These are phyloP conservation scores for Sprattus sprattus DNA, from an alignment of 2,113 vertebrate genomes.

Conservation along the genomic window DNA sequence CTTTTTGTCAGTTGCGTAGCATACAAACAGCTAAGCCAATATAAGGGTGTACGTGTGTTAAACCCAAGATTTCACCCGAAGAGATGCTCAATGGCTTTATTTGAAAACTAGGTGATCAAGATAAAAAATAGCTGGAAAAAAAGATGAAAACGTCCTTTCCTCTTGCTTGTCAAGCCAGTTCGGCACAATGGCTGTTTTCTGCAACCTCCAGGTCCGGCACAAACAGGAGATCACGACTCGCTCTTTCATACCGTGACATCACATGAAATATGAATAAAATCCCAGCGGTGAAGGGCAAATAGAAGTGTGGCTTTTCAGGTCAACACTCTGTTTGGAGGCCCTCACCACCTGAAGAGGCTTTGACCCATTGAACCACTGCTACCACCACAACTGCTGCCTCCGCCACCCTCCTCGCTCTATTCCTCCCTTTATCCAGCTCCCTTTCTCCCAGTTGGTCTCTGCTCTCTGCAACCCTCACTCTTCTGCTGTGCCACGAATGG, in stretches of 20 bases:
- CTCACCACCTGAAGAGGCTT: slow-evolving; percentile 43
- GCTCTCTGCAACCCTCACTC: slow-evolving; percentile 30
- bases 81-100: neutral
- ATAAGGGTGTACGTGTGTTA: neutral
- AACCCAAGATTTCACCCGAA: neutral
- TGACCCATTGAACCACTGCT: slow-evolving; percentile 27
- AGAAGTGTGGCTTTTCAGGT: slow-evolving; percentile 51
- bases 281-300: slow-evolving; percentile 58
- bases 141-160: no score
- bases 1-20: neutral
- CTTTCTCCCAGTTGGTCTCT: slow-evolving; percentile 48
- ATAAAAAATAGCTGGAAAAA: no score
- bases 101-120: neutral
- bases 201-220: slow-evolving; percentile 54
- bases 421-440: slow-evolving; percentile 32
- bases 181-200: slow-evolving; percentile 28
- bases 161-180: no score
- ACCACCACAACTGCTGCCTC: neutral
- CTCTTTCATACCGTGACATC: slow-evolving; percentile 60
- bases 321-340: slow-evolving; percentile 25
- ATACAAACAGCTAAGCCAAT: neutral
- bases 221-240: slow-evolving; percentile 49
- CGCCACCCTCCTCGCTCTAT: neutral
- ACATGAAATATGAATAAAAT: slow-evolving; percentile 70
- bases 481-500: slow-evolving; percentile 46